Conservation (phyloP, 2,113 vertebrate genomes). For the Crotalus horridus region DNA sequence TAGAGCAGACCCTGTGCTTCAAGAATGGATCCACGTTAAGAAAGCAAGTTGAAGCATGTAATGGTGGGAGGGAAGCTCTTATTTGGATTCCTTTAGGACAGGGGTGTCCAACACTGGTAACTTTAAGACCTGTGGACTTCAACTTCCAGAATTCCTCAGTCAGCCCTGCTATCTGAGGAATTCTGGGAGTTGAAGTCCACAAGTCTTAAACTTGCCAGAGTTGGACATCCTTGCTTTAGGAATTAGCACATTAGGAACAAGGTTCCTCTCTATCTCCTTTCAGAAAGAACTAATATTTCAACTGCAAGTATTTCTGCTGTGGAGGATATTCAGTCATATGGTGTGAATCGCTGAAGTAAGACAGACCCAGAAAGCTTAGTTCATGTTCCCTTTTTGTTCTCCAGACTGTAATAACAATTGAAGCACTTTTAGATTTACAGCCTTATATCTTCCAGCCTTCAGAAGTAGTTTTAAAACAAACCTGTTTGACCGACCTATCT, state of each 20-base stretch:
- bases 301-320: neutral
- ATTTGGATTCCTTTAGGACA: neutral
- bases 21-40: neutral
- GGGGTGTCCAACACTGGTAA: neutral
- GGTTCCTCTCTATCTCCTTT: neutral
- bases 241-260: neutral
- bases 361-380: neutral
- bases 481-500: neutral
- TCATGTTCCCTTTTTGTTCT: neutral
- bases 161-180: neutral
- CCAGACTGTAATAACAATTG: neutral
- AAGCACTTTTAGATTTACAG: neutral
- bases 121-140: neutral
- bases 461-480: neutral
- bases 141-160: neutral
- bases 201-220: neutral
- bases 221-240: neutral
- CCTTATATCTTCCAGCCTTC: neutral
- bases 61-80: neutral
- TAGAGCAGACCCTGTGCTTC: neutral
- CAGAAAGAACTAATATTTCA: neutral
- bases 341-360: neutral
- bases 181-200: neutral
- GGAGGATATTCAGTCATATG: neutral
- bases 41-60: neutral